phyloP scores from a whole-genome alignment of 2,888 invertebrate genomes.

The Exephanes ischioxanthus region DNA sequence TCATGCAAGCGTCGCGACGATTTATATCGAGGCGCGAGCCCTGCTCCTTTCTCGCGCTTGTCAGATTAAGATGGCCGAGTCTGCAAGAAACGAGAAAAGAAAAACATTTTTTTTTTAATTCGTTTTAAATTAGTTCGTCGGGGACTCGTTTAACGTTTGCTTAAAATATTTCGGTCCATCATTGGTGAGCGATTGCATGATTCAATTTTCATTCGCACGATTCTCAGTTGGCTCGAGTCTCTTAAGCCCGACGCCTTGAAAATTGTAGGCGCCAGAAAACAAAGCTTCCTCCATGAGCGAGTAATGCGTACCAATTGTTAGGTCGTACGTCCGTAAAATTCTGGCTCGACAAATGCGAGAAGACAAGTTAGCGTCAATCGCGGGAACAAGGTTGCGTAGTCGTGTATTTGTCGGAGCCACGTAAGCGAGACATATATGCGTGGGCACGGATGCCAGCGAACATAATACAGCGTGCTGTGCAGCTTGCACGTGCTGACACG shows the following conservation, averaged over 20 bases:
- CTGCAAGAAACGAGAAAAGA: too few species aligned
- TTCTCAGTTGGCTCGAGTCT: too few species aligned
- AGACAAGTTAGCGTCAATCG: conserved; percentile 34
- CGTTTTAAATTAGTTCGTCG: too few species aligned
- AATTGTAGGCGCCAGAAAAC: too few species aligned
- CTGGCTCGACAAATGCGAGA: conserved; percentile 1
- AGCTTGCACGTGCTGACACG: conserved; percentile 74
- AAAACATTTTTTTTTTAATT: too few species aligned
- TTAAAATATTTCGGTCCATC: too few species aligned
- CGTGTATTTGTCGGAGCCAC: conserved; percentile 31
- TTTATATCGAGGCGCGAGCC: conserved; percentile 33
- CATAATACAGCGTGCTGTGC: conserved; percentile 49
- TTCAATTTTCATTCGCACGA: too few species aligned
- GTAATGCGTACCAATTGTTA: too few species aligned
- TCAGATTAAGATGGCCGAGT: background rate
- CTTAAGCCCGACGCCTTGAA: too few species aligned
- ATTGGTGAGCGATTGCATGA: too few species aligned
- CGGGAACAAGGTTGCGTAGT: conserved; percentile 40
- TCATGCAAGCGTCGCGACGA: conserved; percentile 46
- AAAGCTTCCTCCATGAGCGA: too few species aligned
- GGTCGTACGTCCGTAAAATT: background rate
- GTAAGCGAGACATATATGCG: conserved; percentile 51
- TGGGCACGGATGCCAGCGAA: conserved; percentile 54
- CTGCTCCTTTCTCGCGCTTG: conserved; percentile 17
- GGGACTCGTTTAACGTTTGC: too few species aligned